Evolutionary conservation across 2,888 invertebrate species (phyloP), one percentile per base, ranked within the genome.

Genomic region (Oscheius sp.): DNA sequence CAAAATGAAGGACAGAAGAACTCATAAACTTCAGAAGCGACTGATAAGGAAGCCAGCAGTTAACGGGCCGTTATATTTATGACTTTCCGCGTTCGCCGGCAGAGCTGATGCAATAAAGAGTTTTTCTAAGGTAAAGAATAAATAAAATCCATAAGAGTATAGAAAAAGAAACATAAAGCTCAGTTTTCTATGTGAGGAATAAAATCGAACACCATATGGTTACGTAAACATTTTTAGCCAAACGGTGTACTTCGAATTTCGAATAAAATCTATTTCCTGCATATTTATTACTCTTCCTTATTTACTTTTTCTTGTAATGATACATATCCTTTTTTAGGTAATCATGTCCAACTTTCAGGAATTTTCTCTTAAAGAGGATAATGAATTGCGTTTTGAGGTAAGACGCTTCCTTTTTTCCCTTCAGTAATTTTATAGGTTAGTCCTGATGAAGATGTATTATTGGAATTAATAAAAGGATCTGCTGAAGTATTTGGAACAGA

Each of bases 401-500:
- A 66, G 68, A 20, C 8, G 14, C 20, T 8, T 4, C 3, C 47
- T 22, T 47, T 47, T 47, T 41, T 4, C 14, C 12, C 3, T 36
- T 56, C 38, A 47, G 17, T 44, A 41, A 17, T 26, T 26, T 59
- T 70, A 33, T 72, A 69, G 62, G 76, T 66, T 6, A 72, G 68
- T 0, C 59, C 68, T 12, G 49, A 49, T 17, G 70, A 76, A 26
- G 83, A 82, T 44, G 79, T 83, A 4, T 61, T 77, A 8, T 65
- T 85, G 44, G 85, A 95, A 92, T 89, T 98, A 71, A 91, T 93
- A 86, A 91, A 90, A 82, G 97, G 97, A 0, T 90, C 92, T 82
- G 96, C 95, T 0, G 98, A 98, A 89, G 90, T 97, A 47, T 98
- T 97, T 88, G 98, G 97, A 0, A 94, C 95, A 0, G 97, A 97